Evolutionary conservation across 2,888 invertebrate genomes (phyloP), one percentile per base, ranked within the genome.

Genomic region (Caenorhabditis uteleia): DNA sequence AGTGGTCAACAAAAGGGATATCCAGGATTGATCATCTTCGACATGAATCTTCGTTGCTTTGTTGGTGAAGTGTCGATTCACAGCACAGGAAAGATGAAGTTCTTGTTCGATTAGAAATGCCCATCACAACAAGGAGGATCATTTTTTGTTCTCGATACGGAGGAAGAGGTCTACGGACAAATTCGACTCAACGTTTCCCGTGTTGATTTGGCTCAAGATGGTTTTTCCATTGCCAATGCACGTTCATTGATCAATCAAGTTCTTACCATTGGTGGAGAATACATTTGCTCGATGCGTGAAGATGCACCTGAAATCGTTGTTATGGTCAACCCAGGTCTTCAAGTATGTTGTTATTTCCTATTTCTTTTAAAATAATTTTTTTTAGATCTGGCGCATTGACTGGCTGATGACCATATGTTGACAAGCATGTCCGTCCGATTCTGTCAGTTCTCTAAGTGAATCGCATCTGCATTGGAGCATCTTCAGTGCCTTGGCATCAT

Each of bases 241-340:
- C 68, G 70, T 7, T 72, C 77, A 12, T 49, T 82, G 26, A 69
- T 80, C 36, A 59, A 42, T 10, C 59, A 69, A 25, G 73, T 80
- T 3, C 38, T 80, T 2, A 59, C 43, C 1, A 74, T 78, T 40
- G 76, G 68, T 2, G 79, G 77, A 18, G 71, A 68, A 31, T 82
- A 77, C 50, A 82, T 81, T 40, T 76, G 76, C 47, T 70, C 78
- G 12, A 70, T 78, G 70, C 74, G 81, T 33, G 81, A 81, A 42
- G 81, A 81, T 48, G 66, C 58, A n/a, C 81, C 81, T 5, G 81
- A 81, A 44, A 47, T 79, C 20, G 78, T 80, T n/a, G 77, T 80
- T 16, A 59, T 82, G 57, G 72, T 73, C 14, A 77, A 75, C 12
- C 82, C 82, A 10, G 78, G 77, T 7, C 66, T 82, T 27, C 77